Percentiles rank a stretch among this genome's conserved stretches.
Evolutionary conservation across 2,797 vertebrate genomes (phyloP).

Genomic region (Notoglanidium macrostoma): DNA sequence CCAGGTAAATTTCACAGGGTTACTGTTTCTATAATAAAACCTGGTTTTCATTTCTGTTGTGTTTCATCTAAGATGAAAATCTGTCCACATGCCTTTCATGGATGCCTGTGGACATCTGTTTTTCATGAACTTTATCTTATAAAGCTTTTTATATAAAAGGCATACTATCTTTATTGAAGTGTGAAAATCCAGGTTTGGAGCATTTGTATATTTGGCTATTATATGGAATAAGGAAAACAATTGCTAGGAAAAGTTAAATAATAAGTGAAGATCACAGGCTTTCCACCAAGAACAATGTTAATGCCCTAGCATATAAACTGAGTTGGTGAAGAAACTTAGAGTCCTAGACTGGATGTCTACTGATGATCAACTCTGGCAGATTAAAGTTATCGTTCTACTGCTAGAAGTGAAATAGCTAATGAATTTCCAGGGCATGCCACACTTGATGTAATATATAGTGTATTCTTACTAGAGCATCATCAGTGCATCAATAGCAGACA

Average conservation of each 20-base stretch:
- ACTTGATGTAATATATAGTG: neutral
- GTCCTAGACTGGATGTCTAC: neutral
- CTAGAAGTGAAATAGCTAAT: neutral
- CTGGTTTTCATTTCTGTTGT: neutral
- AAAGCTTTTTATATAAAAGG: neutral
- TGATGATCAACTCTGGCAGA: neutral
- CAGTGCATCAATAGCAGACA: neutral
- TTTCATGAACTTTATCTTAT: slow-evolving; percentile 16
- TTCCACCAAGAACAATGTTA: neutral
- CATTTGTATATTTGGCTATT: slow-evolving; percentile 16
- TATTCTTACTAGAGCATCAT: neutral
- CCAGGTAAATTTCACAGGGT: neutral
- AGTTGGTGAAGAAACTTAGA: neutral
- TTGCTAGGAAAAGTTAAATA: neutral
- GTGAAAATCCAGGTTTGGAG: slow-evolving; percentile 20
- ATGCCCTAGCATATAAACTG: neutral
- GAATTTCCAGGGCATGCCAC: neutral
- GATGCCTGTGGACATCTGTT: slow-evolving; percentile 24
- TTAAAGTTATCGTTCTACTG: neutral
- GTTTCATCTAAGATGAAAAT: slow-evolving; percentile 16
- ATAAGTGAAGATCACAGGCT: neutral
- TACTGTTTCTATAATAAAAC: slow-evolving; percentile 12
- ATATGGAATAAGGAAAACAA: neutral
- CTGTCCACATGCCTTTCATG: slow-evolving; percentile 13
- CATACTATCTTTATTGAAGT: slow-evolving; percentile 22